Percentiles rank a stretch among this genome's conserved stretches.
phyloP scores from a whole-genome alignment of 2,888 invertebrate genomes.

The Seira ritae region DNA sequence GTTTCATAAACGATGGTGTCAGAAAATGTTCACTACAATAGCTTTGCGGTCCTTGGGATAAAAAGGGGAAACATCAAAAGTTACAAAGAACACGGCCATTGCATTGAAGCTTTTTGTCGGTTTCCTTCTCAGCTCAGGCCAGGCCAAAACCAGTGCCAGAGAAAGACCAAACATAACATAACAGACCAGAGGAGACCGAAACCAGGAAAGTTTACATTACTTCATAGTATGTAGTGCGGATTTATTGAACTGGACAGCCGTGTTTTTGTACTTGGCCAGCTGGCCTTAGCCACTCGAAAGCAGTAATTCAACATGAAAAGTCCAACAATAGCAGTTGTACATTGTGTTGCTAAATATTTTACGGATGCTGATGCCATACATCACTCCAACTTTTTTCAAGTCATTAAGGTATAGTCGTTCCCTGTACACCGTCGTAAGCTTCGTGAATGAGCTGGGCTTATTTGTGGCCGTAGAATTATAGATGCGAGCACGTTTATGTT shows the following conservation, averaged over 20 bases:
- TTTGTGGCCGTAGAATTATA: too few relatives aligned
- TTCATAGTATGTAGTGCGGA: neutral
- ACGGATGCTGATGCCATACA: neutral
- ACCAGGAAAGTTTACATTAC: neutral
- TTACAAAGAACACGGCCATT: neutral
- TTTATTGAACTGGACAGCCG: neutral
- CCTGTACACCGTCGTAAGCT: too few relatives aligned
- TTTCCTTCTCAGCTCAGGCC: neutral
- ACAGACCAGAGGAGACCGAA: neutral
- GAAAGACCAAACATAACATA: conserved; percentile 9
- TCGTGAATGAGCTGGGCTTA: too few relatives aligned
- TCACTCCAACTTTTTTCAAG: neutral
- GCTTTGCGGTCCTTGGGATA: neutral
- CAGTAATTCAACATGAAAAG: conserved; percentile 29
- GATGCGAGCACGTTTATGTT: too few relatives aligned
- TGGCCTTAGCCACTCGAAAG: conserved; percentile 1
- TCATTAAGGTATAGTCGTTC: neutral
- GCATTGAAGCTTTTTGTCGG: neutral
- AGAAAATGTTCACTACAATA: neutral
- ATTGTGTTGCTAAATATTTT: conserved; percentile 4
- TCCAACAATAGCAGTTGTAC: conserved; percentile 16
- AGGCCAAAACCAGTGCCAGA: neutral
- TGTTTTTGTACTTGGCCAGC: neutral
- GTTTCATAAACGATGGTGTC: neutral
- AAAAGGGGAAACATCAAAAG: neutral